Conservation (phyloP, 2,888 invertebrate species). For the Zygaena filipendulae region DNA sequence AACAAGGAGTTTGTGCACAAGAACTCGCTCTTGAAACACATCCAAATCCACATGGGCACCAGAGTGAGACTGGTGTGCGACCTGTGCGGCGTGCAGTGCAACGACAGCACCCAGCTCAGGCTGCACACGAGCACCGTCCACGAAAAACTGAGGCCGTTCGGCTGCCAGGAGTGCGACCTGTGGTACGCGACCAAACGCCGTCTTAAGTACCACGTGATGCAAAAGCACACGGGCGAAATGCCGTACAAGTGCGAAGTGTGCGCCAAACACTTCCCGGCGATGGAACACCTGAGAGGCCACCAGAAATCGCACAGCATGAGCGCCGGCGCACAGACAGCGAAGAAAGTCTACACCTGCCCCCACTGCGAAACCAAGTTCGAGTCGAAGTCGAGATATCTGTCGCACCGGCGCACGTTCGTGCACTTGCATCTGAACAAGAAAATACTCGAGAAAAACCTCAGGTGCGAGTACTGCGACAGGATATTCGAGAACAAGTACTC, state of each 20-base stretch:
- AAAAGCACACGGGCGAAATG: slow-evolving; percentile 17
- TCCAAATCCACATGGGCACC: slow-evolving; percentile 16
- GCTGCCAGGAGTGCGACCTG: slow-evolving; percentile 19
- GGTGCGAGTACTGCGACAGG: slow-evolving; percentile 16
- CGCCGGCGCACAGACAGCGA: not conserved
- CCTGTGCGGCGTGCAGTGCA: slow-evolving; percentile 18
- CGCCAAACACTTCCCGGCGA: slow-evolving; percentile 4
- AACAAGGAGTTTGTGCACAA: slow-evolving; percentile 15
- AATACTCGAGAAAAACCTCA: slow-evolving; percentile 5
- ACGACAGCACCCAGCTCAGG: slow-evolving; percentile 18
- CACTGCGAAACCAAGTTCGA: slow-evolving; percentile 10
- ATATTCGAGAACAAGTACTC: slow-evolving; percentile 17
- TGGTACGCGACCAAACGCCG: slow-evolving; percentile 19
- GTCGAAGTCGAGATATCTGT: slow-evolving; percentile 2
- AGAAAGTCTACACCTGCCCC: slow-evolving; percentile 13
- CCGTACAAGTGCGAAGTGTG: slow-evolving; percentile 18
- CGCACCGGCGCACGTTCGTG: slow-evolving; percentile 12
- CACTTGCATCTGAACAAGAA: no score
- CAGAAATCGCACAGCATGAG: slow-evolving; percentile 1
- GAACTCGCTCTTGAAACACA: slow-evolving; percentile 13
- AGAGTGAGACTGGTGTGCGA: slow-evolving; percentile 18
- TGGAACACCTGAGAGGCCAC: slow-evolving; percentile 1
- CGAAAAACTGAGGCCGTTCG: slow-evolving; percentile 16
- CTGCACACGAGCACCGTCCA: slow-evolving; percentile 20
- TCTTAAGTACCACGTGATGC: slow-evolving; percentile 16